phyloP scores from a whole-genome alignment of 2,113 vertebrate species.

The Arothron firmamentum region DNA sequence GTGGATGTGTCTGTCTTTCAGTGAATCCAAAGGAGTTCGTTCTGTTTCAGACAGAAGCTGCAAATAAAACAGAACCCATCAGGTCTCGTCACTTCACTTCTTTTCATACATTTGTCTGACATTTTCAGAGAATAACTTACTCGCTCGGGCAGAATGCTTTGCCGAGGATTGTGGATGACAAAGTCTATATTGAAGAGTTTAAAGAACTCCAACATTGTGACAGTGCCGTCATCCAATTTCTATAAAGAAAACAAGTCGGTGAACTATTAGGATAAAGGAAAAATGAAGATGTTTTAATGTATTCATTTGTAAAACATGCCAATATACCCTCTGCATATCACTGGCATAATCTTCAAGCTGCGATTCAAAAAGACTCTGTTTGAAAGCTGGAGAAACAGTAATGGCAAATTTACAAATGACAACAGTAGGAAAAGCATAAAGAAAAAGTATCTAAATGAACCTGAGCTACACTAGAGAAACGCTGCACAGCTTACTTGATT shows the following conservation, averaged over 20 bases:
- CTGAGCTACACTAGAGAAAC: background rate
- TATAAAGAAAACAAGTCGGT: conserved; percentile 50
- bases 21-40: conserved; percentile 68
- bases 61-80: conserved; percentile 8
- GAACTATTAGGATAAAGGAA: background rate
- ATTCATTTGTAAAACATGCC: background rate
- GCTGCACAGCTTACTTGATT: conserved; percentile 70
- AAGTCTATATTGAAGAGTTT: conserved; percentile 84
- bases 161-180: conserved; percentile 85
- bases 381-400: conserved; percentile 71
- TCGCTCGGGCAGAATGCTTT: conserved; percentile 80
- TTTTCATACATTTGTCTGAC: background rate
- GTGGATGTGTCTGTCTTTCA: conserved; percentile 79
- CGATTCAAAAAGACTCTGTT: conserved; percentile 80
- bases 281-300: background rate
- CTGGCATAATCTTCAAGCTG: conserved; percentile 79
- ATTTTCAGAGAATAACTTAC: conserved; percentile 61
- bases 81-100: background rate
- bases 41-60: conserved; percentile 71
- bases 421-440: background rate
- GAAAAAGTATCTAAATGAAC: background rate
- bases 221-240: conserved; percentile 83
- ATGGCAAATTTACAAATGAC: background rate
- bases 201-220: conserved; percentile 89
- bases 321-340: conserved; percentile 76